These are phyloP conservation scores for Marronus borbonicus DNA, from an alignment of 2,888 invertebrate genomes.

Conservation along the genomic window DNA sequence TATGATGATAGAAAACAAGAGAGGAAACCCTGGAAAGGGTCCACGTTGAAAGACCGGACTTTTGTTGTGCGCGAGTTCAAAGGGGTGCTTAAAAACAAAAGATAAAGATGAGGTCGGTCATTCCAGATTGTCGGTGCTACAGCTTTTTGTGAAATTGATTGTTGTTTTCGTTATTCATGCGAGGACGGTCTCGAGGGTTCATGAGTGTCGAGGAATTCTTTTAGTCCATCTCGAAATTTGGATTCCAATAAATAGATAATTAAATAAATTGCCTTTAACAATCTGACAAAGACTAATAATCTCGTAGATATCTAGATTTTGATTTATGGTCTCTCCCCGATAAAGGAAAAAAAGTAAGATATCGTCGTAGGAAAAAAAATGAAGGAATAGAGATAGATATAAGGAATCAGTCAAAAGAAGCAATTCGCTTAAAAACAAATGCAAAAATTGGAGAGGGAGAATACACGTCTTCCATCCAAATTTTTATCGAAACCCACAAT, in stretches of 20 bases:
- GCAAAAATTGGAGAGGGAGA: constrained; percentile 56
- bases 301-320: constrained; percentile 10
- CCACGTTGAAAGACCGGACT: constrained; percentile 14
- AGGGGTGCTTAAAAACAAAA: constrained; percentile 68
- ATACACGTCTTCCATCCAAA: constrained; percentile 27
- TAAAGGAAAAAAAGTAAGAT: constrained; percentile 47
- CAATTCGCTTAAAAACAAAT: constrained; percentile 59
- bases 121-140: constrained; percentile 61
- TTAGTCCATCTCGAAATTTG: background rate
- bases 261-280: constrained; percentile 23
- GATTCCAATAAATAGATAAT: background rate
- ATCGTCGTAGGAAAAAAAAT: background rate
- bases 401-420: constrained; percentile 46
- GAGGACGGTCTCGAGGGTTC: constrained; percentile 35
- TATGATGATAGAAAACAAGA: constrained; percentile 57
- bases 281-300: constrained; percentile 15
- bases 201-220: background rate
- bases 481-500: constrained; percentile 53
- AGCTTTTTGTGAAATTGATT: constrained; percentile 67
- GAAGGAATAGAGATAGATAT: constrained; percentile 6
- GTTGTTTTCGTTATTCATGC: constrained; percentile 69
- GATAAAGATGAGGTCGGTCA: constrained; percentile 68
- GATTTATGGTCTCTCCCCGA: constrained; percentile 50
- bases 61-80: constrained; percentile 60
- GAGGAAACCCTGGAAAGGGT: constrained; percentile 45